Conservation (phyloP, 2,888 invertebrate genomes). For the Laspeyria flexula region DNA sequence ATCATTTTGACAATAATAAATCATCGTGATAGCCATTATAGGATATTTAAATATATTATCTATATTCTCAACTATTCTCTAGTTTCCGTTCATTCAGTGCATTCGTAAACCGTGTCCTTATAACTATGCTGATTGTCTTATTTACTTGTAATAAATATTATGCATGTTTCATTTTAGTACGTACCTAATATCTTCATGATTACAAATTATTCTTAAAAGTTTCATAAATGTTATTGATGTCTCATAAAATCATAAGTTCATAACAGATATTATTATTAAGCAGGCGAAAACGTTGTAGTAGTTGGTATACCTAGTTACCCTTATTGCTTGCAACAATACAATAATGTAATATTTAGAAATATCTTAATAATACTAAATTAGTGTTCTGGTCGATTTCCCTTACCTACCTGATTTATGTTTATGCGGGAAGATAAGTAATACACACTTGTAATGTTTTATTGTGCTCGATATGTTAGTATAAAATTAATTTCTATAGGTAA, state of each 20-base stretch:
- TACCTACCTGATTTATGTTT: slow-evolving; percentile 13
- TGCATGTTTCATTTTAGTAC: too few species aligned
- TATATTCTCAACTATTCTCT: too few species aligned
- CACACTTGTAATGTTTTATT: not conserved
- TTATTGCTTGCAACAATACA: not conserved
- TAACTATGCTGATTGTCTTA: too few species aligned
- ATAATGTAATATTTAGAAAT: not conserved
- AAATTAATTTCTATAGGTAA: not conserved
- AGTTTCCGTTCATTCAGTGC: not conserved
- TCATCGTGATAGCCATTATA: too few species aligned
- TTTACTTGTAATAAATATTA: too few species aligned
- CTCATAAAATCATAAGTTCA: not conserved
- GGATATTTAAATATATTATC: too few species aligned
- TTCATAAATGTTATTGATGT: not conserved
- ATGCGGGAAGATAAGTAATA: slow-evolving; percentile 32
- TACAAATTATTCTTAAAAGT: too few species aligned
- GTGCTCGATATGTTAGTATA: not conserved
- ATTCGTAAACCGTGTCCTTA: too few species aligned
- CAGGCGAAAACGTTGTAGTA: not conserved
- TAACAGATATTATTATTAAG: not conserved
- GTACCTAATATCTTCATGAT: too few species aligned
- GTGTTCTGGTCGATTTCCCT: slow-evolving; percentile 8
- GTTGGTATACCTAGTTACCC: not conserved
- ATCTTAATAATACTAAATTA: not conserved
- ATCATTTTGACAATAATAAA: too few species aligned